phyloP scores from a whole-genome alignment of 2,797 vertebrate genomes.

The Sandelia bainsii region DNA sequence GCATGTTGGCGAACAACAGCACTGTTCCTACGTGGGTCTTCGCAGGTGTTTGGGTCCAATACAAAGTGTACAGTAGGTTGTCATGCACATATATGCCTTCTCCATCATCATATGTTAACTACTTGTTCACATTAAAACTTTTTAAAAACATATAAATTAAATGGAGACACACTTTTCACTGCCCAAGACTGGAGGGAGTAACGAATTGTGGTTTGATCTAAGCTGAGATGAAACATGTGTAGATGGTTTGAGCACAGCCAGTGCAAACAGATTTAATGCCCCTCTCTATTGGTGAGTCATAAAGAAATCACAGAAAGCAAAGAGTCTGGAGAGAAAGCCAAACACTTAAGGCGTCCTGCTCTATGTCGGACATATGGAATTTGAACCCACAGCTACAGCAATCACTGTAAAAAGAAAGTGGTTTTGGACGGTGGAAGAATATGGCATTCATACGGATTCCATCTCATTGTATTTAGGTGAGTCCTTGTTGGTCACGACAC shows the following conservation, averaged over 20 bases:
- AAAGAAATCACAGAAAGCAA: constrained; percentile 64
- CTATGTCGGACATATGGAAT: constrained; percentile 58
- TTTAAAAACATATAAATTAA: constrained; percentile 36
- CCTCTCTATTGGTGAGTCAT: constrained; percentile 51
- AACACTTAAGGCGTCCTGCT: constrained; percentile 54
- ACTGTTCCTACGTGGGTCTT: no score
- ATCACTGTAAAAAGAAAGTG: constrained; percentile 35
- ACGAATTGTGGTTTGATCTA: constrained; percentile 59
- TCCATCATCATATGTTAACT: constrained; percentile 45
- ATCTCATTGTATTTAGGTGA: constrained; percentile 49
- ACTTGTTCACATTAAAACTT: constrained; percentile 28
- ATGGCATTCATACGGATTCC: constrained; percentile 61
- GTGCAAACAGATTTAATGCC: constrained; percentile 69
- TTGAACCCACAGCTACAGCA: constrained; percentile 52
- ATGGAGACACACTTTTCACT: constrained; percentile 40
- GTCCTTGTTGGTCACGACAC: constrained; percentile 38
- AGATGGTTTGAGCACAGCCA: constrained; percentile 41
- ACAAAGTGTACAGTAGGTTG: no score
- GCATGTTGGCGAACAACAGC: no score
- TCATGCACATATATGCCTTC: not conserved
- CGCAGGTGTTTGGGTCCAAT: no score
- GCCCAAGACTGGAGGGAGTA: constrained; percentile 34
- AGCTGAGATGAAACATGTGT: constrained; percentile 65
- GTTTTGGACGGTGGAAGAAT: constrained; percentile 49
- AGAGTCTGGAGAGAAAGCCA: constrained; percentile 55